These are phyloP conservation scores for Alloscopus bannaensis DNA, from an alignment of 2,888 invertebrate genomes.

Conservation along the genomic window DNA sequence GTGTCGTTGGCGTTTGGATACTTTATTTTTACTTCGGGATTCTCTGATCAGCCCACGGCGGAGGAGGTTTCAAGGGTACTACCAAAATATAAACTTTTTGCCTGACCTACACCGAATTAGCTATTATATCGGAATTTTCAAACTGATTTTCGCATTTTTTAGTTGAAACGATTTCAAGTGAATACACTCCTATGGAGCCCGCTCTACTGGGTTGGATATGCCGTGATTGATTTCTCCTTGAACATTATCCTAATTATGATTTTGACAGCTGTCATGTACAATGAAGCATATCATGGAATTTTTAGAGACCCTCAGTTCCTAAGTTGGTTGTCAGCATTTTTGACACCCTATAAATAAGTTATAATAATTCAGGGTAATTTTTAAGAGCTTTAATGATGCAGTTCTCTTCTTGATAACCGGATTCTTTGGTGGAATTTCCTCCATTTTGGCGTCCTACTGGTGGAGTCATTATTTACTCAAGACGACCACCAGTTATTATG, in stretches of 20 bases:
- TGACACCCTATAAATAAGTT: neutral
- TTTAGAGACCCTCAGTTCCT: conserved; percentile 42
- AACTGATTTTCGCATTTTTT: neutral
- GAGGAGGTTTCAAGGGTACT: conserved; percentile 41
- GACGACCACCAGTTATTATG: conserved; percentile 47
- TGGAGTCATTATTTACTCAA: conserved; percentile 40
- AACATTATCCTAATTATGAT: neutral
- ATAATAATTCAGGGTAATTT: neutral
- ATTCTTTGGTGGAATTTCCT: conserved; percentile 41
- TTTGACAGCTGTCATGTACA: conserved; percentile 11
- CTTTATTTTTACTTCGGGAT: conserved; percentile 58
- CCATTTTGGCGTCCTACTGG: conserved; percentile 34
- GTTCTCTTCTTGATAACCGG: conserved; percentile 42
- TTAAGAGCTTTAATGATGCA: conserved; percentile 9
- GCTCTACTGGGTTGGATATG: conserved; percentile 46
- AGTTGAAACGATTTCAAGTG: conserved; percentile 55
- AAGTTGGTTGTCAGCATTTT: conserved; percentile 20
- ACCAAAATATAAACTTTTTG: too few relatives aligned
- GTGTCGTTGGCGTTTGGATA: conserved; percentile 51
- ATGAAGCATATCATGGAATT: conserved; percentile 20
- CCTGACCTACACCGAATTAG: too few relatives aligned
- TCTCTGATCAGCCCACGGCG: conserved; percentile 40
- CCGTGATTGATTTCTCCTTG: conserved; percentile 14
- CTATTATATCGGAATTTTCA: too few relatives aligned
- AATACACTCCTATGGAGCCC: conserved; percentile 35